phyloP scores from a whole-genome alignment of 2,797 vertebrate species.

The Ctenopoma kingsleyae region DNA sequence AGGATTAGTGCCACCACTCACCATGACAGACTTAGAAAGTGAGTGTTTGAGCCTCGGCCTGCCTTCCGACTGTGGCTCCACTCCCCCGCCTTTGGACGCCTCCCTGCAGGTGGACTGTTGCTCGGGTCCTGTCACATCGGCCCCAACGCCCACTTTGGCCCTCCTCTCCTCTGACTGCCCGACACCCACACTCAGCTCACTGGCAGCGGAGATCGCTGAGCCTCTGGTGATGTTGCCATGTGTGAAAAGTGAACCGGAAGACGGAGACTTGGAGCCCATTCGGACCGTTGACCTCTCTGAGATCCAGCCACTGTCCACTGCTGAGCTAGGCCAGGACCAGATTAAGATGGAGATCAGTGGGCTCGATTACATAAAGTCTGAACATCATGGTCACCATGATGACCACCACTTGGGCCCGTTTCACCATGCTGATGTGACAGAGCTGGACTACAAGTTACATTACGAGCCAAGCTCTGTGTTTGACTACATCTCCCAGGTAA shows the following conservation, averaged over 20 bases:
- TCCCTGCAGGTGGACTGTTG: slow-evolving; percentile 65
- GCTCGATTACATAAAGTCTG: slow-evolving; percentile 87
- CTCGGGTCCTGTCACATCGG: slow-evolving; percentile 39
- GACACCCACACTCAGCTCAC: slow-evolving; percentile 79
- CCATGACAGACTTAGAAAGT: slow-evolving; percentile 84
- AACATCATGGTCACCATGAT: slow-evolving; percentile 77
- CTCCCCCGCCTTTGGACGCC: slow-evolving; percentile 70
- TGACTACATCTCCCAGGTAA: slow-evolving; percentile 86
- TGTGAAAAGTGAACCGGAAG: slow-evolving; percentile 84
- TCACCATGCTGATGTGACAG: slow-evolving; percentile 68
- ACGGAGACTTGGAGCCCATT: slow-evolving; percentile 81
- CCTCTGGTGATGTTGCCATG: slow-evolving; percentile 84
- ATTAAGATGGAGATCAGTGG: slow-evolving; percentile 89
- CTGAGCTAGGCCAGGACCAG: slow-evolving; percentile 84
- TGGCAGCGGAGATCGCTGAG: slow-evolving; percentile 79
- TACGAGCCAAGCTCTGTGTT: slow-evolving; percentile 85
- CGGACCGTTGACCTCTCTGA: slow-evolving; percentile 83
- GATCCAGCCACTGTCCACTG: slow-evolving; percentile 86
- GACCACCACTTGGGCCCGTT: slow-evolving; percentile 69
- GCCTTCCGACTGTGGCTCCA: slow-evolving; percentile 73
- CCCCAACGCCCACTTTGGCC: slow-evolving; percentile 54
- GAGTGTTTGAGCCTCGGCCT: slow-evolving; percentile 81
- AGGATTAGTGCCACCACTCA: slow-evolving; percentile 55
- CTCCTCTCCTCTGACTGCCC: slow-evolving; percentile 81
- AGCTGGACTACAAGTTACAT: slow-evolving; percentile 85